A percentile compares a stretch with the other conserved stretches of the same genome.
Evolutionary conservation across 2,888 invertebrate species (phyloP).

Genomic region (Branchipolynoe longqiensis): DNA sequence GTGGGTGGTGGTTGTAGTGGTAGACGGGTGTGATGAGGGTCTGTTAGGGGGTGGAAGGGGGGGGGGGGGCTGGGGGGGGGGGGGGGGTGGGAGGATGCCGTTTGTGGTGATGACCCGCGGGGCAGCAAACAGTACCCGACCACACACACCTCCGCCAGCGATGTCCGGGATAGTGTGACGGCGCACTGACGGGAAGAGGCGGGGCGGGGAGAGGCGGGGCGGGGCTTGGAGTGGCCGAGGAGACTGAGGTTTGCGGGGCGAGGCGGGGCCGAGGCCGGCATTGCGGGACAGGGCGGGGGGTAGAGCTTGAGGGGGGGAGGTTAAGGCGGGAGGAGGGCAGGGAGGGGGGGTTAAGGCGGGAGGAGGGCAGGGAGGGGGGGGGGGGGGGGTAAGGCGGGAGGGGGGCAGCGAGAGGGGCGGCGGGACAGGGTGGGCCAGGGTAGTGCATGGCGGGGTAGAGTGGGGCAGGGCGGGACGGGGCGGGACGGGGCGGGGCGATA

Average conservation of each 20-base stretch:
- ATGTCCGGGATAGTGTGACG: no score
- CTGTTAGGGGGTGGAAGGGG: conserved; percentile 5
- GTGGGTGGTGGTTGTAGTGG: no score
- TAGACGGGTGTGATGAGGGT: no score
- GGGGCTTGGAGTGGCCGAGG: not conserved
- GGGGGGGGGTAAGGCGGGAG: not conserved
- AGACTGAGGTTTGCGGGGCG: no score
- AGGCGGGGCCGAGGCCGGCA: no score
- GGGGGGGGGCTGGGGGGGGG: not conserved
- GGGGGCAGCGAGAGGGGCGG: not conserved
- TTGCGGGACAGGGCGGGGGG: not conserved
- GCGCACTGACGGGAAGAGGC: not conserved
- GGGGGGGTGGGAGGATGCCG: not conserved
- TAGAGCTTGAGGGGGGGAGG: not conserved
- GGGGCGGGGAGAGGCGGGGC: not conserved
- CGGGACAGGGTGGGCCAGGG: not conserved
- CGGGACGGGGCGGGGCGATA: not conserved
- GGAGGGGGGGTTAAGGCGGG: no score
- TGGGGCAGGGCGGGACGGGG: no score
- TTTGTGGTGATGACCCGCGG: no score
- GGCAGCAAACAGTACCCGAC: no score
- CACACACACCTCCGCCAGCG: no score
- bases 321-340: not conserved
- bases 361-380: no score
- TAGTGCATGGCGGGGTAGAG: no score